These are phyloP conservation scores for Fabriciana adippe DNA, from an alignment of 2,888 invertebrate species.

Conservation along the genomic window DNA sequence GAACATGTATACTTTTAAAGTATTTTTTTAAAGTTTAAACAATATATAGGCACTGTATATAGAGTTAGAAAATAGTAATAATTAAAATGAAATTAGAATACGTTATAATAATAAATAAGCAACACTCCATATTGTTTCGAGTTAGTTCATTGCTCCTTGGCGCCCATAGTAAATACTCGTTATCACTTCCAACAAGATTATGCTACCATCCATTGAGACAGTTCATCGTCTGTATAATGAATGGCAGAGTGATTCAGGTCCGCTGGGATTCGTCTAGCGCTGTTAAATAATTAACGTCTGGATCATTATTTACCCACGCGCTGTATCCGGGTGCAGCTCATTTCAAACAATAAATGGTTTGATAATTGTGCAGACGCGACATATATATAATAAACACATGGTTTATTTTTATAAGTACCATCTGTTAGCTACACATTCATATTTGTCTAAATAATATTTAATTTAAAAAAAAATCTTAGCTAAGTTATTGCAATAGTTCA, in stretches of 20 bases:
- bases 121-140: neutral
- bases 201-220: conserved; percentile 15
- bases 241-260: conserved; percentile 13
- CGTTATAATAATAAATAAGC: too few species aligned
- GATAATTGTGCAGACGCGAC: neutral
- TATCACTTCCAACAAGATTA: conserved; percentile 1
- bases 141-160: neutral
- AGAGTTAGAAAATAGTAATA: too few species aligned
- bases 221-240: conserved; percentile 25
- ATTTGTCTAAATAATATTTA: too few species aligned
- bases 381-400: too few species aligned
- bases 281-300: conserved; percentile 24
- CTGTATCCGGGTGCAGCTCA: neutral
- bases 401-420: too few species aligned
- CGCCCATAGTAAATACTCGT: neutral
- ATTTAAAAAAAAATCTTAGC: too few species aligned
- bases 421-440: too few species aligned
- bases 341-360: neutral
- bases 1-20: too few species aligned
- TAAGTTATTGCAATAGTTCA: too few species aligned
- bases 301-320: conserved; percentile 14
- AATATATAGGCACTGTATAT: too few species aligned
- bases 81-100: too few species aligned
- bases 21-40: too few species aligned
- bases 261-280: conserved; percentile 17